These are phyloP conservation scores for Drosophila grimshawi DNA, from an alignment of 1,140 invertebrate genomes.

Conservation along the genomic window DNA sequence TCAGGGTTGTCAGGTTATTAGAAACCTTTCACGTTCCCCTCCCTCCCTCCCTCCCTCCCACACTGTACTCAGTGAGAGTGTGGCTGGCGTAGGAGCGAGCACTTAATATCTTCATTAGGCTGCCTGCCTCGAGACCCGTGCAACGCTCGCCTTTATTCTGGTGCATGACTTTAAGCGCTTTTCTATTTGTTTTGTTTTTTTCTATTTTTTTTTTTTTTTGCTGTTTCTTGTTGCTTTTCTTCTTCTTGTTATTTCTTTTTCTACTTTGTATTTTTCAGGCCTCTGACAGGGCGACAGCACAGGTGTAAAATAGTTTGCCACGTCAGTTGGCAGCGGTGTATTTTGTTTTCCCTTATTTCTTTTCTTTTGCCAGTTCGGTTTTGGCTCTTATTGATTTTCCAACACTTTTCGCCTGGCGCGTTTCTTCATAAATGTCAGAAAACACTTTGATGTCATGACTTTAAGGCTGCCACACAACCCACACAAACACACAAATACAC, in stretches of 20 bases:
- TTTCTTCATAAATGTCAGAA: slow-evolving; percentile 61
- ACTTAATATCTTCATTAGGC: slow-evolving; percentile 68
- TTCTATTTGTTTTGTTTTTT: slow-evolving; percentile 74
- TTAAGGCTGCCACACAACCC: slow-evolving; percentile 42
- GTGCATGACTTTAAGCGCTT: slow-evolving; percentile 61
- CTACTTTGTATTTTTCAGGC: slow-evolving; percentile 32
- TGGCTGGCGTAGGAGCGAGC: neutral
- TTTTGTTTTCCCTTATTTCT: slow-evolving; percentile 14
- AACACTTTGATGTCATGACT: slow-evolving; percentile 76
- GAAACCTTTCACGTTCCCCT: slow-evolving; percentile 27
- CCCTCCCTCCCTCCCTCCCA: neutral
- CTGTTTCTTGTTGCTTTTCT: neutral
- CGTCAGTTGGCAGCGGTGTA: slow-evolving; percentile 51
- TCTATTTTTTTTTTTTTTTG: neutral
- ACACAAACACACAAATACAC: slow-evolving; percentile 15
- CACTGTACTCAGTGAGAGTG: no score
- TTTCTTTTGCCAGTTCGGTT: slow-evolving; percentile 8
- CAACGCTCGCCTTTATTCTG: slow-evolving; percentile 18
- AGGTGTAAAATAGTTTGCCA: slow-evolving; percentile 77
- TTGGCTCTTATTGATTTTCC: slow-evolving; percentile 63
- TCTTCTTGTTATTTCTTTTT: slow-evolving; percentile 4
- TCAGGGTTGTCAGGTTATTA: slow-evolving; percentile 66
- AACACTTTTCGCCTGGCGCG: slow-evolving; percentile 45
- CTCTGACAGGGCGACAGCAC: slow-evolving; percentile 70
- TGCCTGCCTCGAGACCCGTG: slow-evolving; percentile 6